phyloP scores from a whole-genome alignment of 53 echinoderm and acorn worm species.

The Holothuria leucospilota region DNA sequence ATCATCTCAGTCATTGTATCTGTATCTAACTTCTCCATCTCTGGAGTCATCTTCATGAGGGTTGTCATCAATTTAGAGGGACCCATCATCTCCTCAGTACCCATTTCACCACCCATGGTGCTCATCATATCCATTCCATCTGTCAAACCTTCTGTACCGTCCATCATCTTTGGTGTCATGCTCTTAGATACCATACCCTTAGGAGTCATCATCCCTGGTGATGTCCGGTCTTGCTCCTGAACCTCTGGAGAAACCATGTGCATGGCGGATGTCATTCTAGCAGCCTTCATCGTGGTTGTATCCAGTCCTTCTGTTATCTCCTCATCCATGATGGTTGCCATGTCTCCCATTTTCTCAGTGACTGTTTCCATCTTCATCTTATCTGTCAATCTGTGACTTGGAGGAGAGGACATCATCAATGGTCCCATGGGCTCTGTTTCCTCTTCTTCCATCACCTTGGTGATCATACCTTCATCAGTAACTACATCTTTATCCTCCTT shows the following conservation, averaged over 20 bases:
- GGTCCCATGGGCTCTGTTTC: too few species aligned
- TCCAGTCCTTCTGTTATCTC: neutral
- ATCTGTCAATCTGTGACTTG: neutral
- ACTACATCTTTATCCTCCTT: neutral
- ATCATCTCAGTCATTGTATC: neutral
- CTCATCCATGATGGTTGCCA: neutral
- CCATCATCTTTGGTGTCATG: constrained; percentile 21
- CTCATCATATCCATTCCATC: neutral
- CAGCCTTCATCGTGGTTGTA: neutral
- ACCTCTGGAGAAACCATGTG: neutral
- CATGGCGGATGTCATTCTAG: neutral
- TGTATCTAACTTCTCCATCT: neutral
- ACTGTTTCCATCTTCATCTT: neutral
- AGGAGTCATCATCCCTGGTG: too few species aligned
- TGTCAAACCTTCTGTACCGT: neutral
- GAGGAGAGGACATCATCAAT: too few species aligned
- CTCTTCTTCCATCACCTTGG: neutral
- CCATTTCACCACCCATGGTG: neutral
- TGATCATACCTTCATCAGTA: neutral
- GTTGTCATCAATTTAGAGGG: neutral
- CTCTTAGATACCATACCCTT: neutral
- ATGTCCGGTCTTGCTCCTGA: too few species aligned
- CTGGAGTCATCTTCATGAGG: neutral
- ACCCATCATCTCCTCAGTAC: neutral
- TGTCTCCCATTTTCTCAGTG: neutral